A percentile compares a stretch with the other conserved stretches of the same genome.
Conservation (phyloP, 2,888 invertebrate genomes). For the Leptopilina drosophilae region DNA sequence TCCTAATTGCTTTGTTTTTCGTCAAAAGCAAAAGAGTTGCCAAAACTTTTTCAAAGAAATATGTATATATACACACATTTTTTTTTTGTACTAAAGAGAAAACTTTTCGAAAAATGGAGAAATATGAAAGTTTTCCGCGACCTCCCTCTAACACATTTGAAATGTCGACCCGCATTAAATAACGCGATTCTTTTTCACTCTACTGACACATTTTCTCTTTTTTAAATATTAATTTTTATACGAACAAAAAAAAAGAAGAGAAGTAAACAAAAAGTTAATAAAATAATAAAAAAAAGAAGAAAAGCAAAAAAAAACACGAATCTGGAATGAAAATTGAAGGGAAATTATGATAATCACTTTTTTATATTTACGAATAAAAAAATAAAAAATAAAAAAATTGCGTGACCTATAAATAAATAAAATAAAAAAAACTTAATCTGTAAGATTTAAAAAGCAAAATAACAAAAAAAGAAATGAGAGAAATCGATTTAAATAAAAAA, state of each 20-base stretch:
- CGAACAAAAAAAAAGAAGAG: constrained; percentile 38
- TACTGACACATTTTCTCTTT: too few relatives aligned
- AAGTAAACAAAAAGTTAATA: constrained; percentile 14
- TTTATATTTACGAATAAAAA: constrained; percentile 64
- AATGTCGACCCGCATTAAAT: constrained; percentile 18
- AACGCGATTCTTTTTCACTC: background rate
- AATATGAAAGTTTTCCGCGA: constrained; percentile 20
- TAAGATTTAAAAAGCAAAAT: constrained; percentile 38
- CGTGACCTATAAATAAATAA: constrained; percentile 53
- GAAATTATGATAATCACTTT: constrained; percentile 69
- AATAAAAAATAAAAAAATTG: constrained; percentile 46
- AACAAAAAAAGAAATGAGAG: constrained; percentile 41
- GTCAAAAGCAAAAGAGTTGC: background rate
- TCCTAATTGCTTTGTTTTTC: background rate
- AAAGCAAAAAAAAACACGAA: constrained; percentile 31
- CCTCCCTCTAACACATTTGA: background rate
- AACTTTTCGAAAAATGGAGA: background rate
- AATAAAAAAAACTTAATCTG: constrained; percentile 40
- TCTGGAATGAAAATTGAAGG: constrained; percentile 52
- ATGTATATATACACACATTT: too few relatives aligned
- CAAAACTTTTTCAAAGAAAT: background rate
- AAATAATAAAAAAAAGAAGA: constrained; percentile 46
- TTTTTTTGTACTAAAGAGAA: background rate
- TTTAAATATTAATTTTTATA: background rate
- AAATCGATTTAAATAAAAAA: constrained; percentile 41